phyloP scores from a whole-genome alignment of 2,113 vertebrate genomes.

The Crocuta crocuta region DNA sequence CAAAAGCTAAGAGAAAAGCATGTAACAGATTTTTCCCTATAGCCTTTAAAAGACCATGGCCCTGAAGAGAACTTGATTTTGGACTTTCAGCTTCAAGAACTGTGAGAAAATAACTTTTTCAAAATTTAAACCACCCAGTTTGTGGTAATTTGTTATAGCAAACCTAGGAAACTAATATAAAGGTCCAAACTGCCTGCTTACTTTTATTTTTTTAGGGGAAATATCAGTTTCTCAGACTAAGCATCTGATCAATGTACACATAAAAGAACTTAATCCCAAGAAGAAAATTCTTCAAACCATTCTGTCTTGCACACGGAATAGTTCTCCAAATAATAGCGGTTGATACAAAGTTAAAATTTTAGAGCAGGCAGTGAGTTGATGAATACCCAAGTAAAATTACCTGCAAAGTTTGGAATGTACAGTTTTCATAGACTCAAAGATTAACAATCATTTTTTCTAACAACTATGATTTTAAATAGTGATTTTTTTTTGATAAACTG shows the following conservation, averaged over 20 bases:
- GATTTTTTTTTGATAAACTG: conserved; percentile 36
- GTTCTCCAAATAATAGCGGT: conserved; percentile 30
- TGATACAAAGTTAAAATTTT: conserved; percentile 54
- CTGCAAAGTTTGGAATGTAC: conserved; percentile 8
- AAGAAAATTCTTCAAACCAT: conserved; percentile 26
- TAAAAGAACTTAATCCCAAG: conserved; percentile 24
- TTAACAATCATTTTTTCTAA: neutral
- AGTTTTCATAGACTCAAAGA: neutral
- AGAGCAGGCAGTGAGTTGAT: neutral
- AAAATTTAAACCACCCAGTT: neutral
- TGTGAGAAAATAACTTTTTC: neutral
- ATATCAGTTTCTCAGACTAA: conserved; percentile 16
- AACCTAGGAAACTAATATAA: neutral
- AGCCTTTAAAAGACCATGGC: neutral
- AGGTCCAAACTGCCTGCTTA: neutral
- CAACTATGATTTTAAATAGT: neutral
- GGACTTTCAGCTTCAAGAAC: neutral
- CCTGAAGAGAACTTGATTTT: neutral
- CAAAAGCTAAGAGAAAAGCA: neutral
- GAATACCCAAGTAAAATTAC: neutral
- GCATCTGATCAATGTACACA: neutral
- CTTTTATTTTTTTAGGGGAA: conserved; percentile 36
- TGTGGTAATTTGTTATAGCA: neutral
- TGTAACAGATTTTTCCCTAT: neutral
- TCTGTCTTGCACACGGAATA: conserved; percentile 5